Percentiles rank a stretch among this genome's conserved stretches.
Evolutionary conservation across 2,113 vertebrate genomes (phyloP).

Genomic region (Lophius piscatorius): DNA sequence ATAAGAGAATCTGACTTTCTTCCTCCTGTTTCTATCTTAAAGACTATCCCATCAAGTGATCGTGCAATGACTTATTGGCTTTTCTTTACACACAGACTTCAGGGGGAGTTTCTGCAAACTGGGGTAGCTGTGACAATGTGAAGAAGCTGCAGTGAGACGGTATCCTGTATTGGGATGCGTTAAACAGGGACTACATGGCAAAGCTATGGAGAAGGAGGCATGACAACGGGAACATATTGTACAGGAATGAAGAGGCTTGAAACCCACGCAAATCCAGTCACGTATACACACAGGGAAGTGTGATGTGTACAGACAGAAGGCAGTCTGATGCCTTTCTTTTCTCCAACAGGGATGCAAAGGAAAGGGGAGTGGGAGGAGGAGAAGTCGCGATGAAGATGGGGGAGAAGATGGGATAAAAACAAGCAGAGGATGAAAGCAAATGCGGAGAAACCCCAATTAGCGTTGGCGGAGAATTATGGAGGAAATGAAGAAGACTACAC

Average conservation of each 20-base stretch:
- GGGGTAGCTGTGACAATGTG: neutral
- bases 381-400: constrained; percentile 16
- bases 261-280: constrained; percentile 24
- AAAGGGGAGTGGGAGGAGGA: constrained; percentile 28
- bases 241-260: constrained; percentile 39
- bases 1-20: too few relatives aligned
- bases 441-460: constrained; percentile 69
- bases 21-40: too few relatives aligned
- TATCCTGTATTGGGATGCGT: constrained; percentile 5
- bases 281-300: constrained; percentile 28
- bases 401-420: neutral
- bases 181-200: constrained; percentile 19
- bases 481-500: constrained; percentile 28
- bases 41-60: neutral
- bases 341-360: constrained; percentile 47
- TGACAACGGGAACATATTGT: constrained; percentile 38
- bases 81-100: constrained; percentile 2
- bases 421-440: constrained; percentile 65
- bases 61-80: neutral
- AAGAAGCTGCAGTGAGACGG: constrained; percentile 18
- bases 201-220: constrained; percentile 20
- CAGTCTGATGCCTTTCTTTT: constrained; percentile 62
- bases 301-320: constrained; percentile 38
- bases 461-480: constrained; percentile 55
- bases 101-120: constrained; percentile 7